Conservation (phyloP, 2,797 vertebrate genomes). For the Rallus crepitans region DNA sequence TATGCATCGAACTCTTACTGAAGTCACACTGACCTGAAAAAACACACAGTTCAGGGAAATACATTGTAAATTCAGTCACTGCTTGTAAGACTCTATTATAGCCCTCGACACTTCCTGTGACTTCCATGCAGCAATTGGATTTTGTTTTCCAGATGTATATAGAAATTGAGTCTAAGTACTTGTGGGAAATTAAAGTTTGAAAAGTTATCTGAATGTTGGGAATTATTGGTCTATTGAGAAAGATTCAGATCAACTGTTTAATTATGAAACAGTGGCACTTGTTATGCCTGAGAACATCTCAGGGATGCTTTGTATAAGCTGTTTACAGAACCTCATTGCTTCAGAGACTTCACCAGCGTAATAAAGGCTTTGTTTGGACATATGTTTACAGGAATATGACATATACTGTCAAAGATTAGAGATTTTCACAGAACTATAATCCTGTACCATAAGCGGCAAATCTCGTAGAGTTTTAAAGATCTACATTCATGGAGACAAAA, state of each 20-base stretch:
- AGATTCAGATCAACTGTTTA: neutral
- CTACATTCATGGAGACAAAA: neutral
- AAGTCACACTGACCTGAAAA: neutral
- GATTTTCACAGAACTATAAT: neutral
- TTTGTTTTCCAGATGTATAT: neutral
- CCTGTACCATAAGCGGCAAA: neutral
- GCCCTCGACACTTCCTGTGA: neutral
- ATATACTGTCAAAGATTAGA: neutral
- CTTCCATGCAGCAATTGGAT: neutral
- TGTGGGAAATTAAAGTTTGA: constrained; percentile 11
- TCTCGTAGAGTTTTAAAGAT: neutral
- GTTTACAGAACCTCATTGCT: neutral
- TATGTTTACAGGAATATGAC: neutral
- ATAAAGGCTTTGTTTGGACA: neutral
- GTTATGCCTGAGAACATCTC: neutral
- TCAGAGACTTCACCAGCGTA: neutral
- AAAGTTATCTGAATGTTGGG: neutral
- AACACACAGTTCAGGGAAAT: neutral
- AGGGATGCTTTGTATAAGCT: neutral
- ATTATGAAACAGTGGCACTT: neutral
- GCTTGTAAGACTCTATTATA: neutral
- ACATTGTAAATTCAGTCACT: neutral
- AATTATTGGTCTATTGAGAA: neutral
- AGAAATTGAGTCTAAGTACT: constrained; percentile 32
- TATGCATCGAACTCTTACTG: neutral